Conservation (phyloP, 2,113 vertebrate genomes). For the Phylloscopus trochilus region DNA sequence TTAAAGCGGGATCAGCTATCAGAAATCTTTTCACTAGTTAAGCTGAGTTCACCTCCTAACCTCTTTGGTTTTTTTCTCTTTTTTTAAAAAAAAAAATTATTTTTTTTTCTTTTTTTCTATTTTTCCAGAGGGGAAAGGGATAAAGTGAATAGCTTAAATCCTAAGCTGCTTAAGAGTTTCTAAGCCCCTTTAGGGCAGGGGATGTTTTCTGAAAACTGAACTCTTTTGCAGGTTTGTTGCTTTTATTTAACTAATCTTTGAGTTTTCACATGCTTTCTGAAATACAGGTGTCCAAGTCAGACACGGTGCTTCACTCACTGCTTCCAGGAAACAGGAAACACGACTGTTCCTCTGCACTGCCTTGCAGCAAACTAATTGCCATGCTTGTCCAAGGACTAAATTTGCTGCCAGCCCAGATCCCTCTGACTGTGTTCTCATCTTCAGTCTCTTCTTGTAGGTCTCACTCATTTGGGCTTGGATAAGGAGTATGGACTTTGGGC, state of each 20-base stretch:
- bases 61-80: background rate
- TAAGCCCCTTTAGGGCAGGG: background rate
- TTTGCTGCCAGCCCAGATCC: background rate
- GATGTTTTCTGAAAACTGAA: constrained; percentile 9
- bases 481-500: background rate
- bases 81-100: no score
- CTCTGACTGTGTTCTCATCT: background rate
- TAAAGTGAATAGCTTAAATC: background rate
- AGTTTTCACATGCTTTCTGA: background rate
- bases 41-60: constrained; percentile 8
- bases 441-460: background rate
- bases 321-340: background rate
- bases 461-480: background rate
- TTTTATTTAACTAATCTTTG: background rate
- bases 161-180: constrained; percentile 49
- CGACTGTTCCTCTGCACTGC: background rate
- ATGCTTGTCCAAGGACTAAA: background rate
- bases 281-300: background rate
- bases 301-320: background rate
- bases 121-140: background rate
- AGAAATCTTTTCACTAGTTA: constrained; percentile 26
- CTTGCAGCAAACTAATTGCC: background rate
- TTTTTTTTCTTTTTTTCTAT: background rate
- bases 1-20: constrained; percentile 7
- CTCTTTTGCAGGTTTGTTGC: background rate